These are phyloP conservation scores for Junco hyemalis DNA, from an alignment of 2,113 vertebrate genomes.

Conservation along the genomic window DNA sequence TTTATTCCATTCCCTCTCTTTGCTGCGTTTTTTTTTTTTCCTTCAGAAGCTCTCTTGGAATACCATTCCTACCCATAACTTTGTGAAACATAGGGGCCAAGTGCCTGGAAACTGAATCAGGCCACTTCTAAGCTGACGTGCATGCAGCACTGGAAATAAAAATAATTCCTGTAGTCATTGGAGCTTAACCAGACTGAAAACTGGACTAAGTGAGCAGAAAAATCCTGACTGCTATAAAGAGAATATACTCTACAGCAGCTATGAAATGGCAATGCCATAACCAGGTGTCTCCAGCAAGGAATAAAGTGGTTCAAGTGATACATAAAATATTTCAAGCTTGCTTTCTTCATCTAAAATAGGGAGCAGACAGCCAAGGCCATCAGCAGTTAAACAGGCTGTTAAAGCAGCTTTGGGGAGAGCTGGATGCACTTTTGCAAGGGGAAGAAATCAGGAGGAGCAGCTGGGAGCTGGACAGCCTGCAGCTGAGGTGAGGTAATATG, in stretches of 20 bases:
- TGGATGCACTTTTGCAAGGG: conserved; percentile 12
- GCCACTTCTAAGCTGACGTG: not conserved
- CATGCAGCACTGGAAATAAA: not conserved
- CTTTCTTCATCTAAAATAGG: conserved; percentile 16
- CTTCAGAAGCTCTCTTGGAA: not conserved
- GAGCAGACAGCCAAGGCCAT: not conserved
- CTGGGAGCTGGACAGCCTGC: conserved; percentile 38
- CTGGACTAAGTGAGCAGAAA: not conserved
- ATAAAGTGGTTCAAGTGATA: not conserved
- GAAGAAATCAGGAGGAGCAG: conserved; percentile 27
- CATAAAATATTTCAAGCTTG: not conserved
- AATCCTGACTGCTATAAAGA: not conserved
- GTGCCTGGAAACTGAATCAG: not conserved
- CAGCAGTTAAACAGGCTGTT: not conserved
- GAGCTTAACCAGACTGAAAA: conserved; percentile 16
- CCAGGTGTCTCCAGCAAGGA: not conserved
- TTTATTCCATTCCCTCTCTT: not conserved
- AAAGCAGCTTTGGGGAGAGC: not conserved
- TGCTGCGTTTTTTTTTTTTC: not conserved
- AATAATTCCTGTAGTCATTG: not conserved
- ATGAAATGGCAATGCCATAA: not conserved
- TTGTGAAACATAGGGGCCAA: not conserved
- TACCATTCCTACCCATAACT: not conserved
- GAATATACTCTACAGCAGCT: not conserved
- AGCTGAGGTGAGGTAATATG: conserved; percentile 55